Evolutionary conservation across 2,797 vertebrate genomes (phyloP), one percentile per base, ranked within the genome.

Genomic region (Hippocampus kuda): DNA sequence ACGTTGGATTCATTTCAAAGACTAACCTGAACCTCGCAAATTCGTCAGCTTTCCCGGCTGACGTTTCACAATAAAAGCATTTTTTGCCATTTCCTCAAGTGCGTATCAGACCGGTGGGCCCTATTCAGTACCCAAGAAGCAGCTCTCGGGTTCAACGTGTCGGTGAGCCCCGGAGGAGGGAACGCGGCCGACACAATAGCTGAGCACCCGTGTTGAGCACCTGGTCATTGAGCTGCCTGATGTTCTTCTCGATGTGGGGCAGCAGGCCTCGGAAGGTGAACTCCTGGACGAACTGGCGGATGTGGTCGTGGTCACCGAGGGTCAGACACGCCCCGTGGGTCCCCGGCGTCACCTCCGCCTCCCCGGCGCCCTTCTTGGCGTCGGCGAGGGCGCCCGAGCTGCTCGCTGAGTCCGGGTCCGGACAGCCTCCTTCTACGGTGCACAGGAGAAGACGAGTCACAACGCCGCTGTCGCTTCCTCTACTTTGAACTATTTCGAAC

Each of bases 211-310:
- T 5, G 30, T 46, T 15, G 8, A 41, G 2, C 81, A 98, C 97
- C 94, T 99, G 97, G 87, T 99, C 97, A n/a, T 99, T 99, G 66
- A 99, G 93, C 69, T 98, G 96, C 18, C 96, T 84, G 81, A 99
- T 97, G 79, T 96, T 98, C 88, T 98, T 98, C 88, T 99, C 96
- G 64, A 99, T 90, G 81, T 99, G 97, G 1, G 97, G 96, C 75
- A 99, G 77, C 81, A 99, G 93, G 44, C 96, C 96, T 68, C 96
- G 91, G 86, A 97, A 97, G 3, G 95, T 98, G 83, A 99, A 99
- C 81, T 99, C 97, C 71, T 99, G 97, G 81, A 99, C 91, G 79
- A 99, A 99, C 76, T 98, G 96, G 51, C 97, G 90, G 84, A 99
- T 95, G 82, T 92, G 92, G 83, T 99, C 97, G 0, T 99, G 97